These are phyloP conservation scores for Pseudoips prasinana DNA, from an alignment of 2,888 invertebrate species.

Conservation along the genomic window DNA sequence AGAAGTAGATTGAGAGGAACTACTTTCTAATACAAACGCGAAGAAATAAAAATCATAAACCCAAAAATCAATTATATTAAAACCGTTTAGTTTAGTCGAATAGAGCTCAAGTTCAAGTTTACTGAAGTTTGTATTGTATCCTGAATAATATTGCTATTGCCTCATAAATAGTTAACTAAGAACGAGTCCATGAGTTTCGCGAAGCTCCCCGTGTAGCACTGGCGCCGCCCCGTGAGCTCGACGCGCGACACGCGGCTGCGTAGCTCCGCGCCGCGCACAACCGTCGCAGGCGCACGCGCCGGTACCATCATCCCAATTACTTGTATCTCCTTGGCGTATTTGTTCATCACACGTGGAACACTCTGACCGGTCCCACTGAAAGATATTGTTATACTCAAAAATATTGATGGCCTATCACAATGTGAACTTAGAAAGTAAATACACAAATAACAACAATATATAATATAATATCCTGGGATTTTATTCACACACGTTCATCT, in stretches of 20 bases:
- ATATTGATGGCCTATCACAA: neutral
- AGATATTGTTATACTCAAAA: too few species aligned
- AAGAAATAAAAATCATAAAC: too few species aligned
- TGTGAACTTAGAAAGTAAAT: neutral
- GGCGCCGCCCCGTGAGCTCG: constrained; percentile 19
- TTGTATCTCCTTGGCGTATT: constrained; percentile 1
- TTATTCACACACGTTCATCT: too few species aligned
- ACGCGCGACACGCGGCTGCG: constrained; percentile 1
- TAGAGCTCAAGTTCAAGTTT: too few species aligned
- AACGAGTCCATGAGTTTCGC: constrained; percentile 65
- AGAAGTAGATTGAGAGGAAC: too few species aligned
- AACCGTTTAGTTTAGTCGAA: too few species aligned
- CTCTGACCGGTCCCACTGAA: constrained; percentile 14
- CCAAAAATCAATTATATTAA: too few species aligned
- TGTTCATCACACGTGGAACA: constrained; percentile 5
- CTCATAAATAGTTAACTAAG: constrained; percentile 47
- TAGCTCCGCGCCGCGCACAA: neutral
- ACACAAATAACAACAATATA: neutral
- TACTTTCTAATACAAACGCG: too few species aligned
- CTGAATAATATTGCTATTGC: too few species aligned
- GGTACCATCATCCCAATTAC: constrained; percentile 1
- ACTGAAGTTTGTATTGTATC: too few species aligned
- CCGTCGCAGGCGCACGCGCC: constrained; percentile 2
- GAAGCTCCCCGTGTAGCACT: constrained; percentile 52
- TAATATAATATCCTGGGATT: too few species aligned